Conservation (phyloP, 2,888 invertebrate species). For the Lissonota sp. region DNA sequence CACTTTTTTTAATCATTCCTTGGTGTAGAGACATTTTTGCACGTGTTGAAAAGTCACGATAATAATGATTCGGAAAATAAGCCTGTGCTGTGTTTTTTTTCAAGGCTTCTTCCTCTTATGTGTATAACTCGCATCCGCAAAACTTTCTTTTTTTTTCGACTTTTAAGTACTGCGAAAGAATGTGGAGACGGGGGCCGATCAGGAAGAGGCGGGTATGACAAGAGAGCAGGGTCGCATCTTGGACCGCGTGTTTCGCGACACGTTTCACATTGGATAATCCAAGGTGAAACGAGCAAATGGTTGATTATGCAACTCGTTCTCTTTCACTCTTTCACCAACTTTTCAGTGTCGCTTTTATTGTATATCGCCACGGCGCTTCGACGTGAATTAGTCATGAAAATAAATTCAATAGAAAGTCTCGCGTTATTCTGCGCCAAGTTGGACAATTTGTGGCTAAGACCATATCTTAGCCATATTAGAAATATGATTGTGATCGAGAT, state of each 20-base stretch:
- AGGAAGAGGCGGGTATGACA: neutral
- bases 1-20: no score
- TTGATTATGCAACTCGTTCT: constrained; percentile 33
- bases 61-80: no score
- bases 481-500: no score
- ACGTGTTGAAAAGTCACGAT: no score
- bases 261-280: constrained; percentile 51
- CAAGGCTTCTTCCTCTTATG: neutral
- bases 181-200: constrained; percentile 7
- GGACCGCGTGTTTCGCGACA: constrained; percentile 74
- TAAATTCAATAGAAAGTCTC: no score
- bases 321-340: constrained; percentile 48
- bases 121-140: neutral
- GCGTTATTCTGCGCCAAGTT: no score
- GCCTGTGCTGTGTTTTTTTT: no score
- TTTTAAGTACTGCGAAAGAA: constrained; percentile 21
- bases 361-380: neutral
- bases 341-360: constrained; percentile 12
- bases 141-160: constrained; percentile 40
- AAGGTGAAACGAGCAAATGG: constrained; percentile 32
- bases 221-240: constrained; percentile 20
- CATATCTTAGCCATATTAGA: no score
- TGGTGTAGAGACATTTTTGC: no score
- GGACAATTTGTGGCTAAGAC: no score
- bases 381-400: no score